Percentiles rank a stretch among this genome's conserved stretches.
Evolutionary conservation across 2,113 vertebrate genomes (phyloP).

Genomic region (Austrofundulus limnaeus): DNA sequence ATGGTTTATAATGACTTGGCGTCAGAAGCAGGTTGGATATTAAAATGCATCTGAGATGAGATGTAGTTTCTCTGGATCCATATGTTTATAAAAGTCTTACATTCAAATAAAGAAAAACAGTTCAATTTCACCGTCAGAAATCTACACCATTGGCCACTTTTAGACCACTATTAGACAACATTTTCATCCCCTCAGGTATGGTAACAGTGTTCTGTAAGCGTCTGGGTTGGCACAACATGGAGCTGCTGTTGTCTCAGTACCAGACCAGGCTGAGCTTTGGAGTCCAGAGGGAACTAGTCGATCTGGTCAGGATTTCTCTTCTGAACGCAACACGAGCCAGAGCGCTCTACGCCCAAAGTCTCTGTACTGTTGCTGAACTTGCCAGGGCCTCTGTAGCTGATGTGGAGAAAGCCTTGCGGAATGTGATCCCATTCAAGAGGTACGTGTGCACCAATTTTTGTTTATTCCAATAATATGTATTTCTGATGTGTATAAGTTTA

Average conservation of each 20-base stretch:
- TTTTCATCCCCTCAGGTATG: slow-evolving; percentile 82
- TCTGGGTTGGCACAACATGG: slow-evolving; percentile 96
- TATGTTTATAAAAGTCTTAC: not conserved
- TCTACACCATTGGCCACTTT: not conserved
- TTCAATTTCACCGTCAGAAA: not conserved
- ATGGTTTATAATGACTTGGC: not conserved
- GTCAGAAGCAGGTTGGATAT: not conserved
- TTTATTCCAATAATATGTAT: not conserved
- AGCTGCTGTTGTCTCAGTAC: slow-evolving; percentile 94
- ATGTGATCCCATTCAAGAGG: slow-evolving; percentile 93
- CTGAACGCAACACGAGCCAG: slow-evolving; percentile 90
- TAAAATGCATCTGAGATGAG: not conserved
- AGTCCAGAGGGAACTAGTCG: slow-evolving; percentile 93
- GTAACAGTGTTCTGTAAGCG: slow-evolving; percentile 92
- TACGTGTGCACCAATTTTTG: slow-evolving; percentile 46
- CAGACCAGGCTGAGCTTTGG: slow-evolving; percentile 95
- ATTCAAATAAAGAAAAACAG: not conserved
- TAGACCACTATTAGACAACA: not conserved
- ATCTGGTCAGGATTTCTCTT: slow-evolving; percentile 90
- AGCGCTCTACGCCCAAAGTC: slow-evolving; percentile 84
- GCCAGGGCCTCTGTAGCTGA: slow-evolving; percentile 82
- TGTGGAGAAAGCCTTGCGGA: slow-evolving; percentile 87
- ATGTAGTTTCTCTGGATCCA: not conserved
- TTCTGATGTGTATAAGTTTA: too few relatives aligned
- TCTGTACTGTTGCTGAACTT: slow-evolving; percentile 88